Conservation (phyloP, 2,113 vertebrate genomes). For the Melanerpes formicivorus region DNA sequence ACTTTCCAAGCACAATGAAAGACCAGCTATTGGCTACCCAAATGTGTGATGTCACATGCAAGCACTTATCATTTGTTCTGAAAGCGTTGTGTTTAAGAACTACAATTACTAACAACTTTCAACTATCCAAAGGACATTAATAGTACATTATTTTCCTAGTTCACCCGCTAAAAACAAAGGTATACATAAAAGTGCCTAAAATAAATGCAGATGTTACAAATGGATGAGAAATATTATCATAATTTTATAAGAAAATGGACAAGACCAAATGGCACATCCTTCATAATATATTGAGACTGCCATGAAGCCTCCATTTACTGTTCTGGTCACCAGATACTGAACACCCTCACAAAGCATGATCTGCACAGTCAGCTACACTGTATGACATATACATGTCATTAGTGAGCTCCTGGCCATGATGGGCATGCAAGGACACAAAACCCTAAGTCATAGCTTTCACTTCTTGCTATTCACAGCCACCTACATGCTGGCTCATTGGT, state of each 20-base stretch:
- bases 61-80: neutral
- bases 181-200: neutral
- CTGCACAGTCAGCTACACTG: neutral
- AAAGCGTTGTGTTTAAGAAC: neutral
- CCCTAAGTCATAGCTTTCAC: neutral
- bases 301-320: neutral
- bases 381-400: neutral
- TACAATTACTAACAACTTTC: neutral
- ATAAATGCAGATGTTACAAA: neutral
- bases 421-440: neutral
- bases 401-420: neutral
- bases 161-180: neutral
- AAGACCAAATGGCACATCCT: neutral
- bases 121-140: neutral
- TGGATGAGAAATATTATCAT: neutral
- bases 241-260: neutral
- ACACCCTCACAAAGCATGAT: accelerated
- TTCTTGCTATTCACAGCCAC: neutral
- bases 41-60: constrained; percentile 47
- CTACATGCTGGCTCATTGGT: neutral
- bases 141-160: neutral
- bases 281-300: neutral
- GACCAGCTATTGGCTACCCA: constrained; percentile 3
- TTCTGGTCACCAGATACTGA: neutral
- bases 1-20: constrained; percentile 32